Evolutionary conservation across 2,888 invertebrate genomes (phyloP).

Genomic region (Agrochola lychnidis): DNA sequence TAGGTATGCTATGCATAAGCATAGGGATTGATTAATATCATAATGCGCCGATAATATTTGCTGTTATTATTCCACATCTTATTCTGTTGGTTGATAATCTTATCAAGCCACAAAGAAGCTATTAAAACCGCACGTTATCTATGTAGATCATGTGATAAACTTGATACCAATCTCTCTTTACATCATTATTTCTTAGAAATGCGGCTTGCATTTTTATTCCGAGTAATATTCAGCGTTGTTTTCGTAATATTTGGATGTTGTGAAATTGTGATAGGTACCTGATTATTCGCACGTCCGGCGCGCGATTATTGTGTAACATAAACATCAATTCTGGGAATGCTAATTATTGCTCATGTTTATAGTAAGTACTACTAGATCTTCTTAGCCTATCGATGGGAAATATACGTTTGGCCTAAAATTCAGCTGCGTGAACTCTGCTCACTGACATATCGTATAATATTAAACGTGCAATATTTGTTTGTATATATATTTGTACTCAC

Average conservation of each 20-base stretch:
- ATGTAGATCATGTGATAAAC: constrained; percentile 20
- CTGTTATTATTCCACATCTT: constrained; percentile 6
- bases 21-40: not conserved
- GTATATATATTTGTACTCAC: too few relatives aligned
- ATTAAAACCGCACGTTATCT: constrained; percentile 5
- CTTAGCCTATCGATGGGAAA: not conserved
- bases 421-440: not conserved
- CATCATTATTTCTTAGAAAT: constrained; percentile 6
- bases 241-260: constrained; percentile 31
- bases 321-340: constrained; percentile 14
- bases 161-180: constrained; percentile 21
- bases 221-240: not conserved
- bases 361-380: not conserved
- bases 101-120: constrained; percentile 9
- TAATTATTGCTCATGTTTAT: not conserved
- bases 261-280: constrained; percentile 2
- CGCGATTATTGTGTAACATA: not conserved
- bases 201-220: not conserved
- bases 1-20: not conserved
- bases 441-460: not conserved
- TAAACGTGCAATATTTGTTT: too few relatives aligned
- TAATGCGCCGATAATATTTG: not conserved
- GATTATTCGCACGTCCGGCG: constrained; percentile 7
- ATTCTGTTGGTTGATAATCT: not conserved
- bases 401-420: not conserved